Evolutionary conservation across 2,113 vertebrate genomes (phyloP).

Genomic region (Eudorcas thomsonii): DNA sequence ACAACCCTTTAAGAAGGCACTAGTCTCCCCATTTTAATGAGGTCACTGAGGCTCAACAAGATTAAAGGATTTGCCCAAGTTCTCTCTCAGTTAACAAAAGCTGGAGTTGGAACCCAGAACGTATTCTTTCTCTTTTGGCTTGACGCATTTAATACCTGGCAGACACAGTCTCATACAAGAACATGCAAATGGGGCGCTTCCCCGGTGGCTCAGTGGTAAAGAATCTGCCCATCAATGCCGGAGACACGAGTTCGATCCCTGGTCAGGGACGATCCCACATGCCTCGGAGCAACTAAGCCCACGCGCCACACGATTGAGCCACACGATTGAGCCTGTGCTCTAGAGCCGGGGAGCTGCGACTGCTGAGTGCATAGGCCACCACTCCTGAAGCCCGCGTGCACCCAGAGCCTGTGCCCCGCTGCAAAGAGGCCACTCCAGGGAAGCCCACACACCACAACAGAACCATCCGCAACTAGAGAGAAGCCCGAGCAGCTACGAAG

Average conservation of each 20-base stretch:
- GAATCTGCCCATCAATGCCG: neutral
- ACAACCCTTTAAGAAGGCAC: neutral
- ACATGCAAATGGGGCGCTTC: neutral
- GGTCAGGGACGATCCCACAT: neutral
- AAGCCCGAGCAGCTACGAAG: neutral
- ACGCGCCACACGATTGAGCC: accelerated
- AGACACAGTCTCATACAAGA: neutral
- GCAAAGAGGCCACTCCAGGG: neutral
- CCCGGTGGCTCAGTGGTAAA: neutral
- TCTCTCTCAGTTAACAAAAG: neutral
- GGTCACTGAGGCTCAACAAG: neutral
- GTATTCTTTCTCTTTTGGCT: neutral
- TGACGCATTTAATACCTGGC: neutral
- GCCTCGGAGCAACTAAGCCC: neutral
- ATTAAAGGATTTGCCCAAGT: conserved; percentile 21
- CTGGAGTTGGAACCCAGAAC: neutral
- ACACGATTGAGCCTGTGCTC: neutral
- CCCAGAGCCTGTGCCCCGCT: neutral
- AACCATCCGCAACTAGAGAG: neutral
- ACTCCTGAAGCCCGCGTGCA: neutral
- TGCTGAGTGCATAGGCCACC: accelerated
- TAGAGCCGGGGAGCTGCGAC: neutral
- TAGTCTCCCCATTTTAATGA: neutral
- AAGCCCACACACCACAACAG: neutral
- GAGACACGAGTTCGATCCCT: neutral